Conservation (phyloP, 2,888 invertebrate genomes). For the Bruchidius siliquastri region DNA sequence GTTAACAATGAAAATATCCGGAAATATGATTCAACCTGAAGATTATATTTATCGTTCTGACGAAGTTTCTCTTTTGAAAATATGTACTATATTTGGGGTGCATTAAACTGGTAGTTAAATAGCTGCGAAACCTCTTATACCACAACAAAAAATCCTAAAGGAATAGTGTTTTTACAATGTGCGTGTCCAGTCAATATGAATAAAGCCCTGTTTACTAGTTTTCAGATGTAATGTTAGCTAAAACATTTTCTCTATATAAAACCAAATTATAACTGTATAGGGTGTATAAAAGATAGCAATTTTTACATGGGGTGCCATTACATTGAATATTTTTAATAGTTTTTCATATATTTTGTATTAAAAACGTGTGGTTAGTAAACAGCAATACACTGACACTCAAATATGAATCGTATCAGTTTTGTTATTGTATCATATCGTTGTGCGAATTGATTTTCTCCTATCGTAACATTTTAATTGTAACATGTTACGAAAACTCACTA, state of each 20-base stretch:
- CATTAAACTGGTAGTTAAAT: too few relatives aligned
- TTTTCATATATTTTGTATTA: slow-evolving; percentile 41
- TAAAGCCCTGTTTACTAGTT: background rate
- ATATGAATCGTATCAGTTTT: slow-evolving; percentile 30
- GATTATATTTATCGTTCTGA: too few relatives aligned
- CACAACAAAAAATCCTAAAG: background rate
- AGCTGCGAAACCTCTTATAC: background rate
- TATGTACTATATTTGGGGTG: too few relatives aligned
- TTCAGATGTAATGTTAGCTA: slow-evolving; percentile 9
- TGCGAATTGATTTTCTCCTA: background rate
- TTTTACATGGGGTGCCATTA: slow-evolving; percentile 35
- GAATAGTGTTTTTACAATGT: background rate
- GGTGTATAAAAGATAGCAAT: slow-evolving; percentile 17
- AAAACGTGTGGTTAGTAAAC: slow-evolving; percentile 22
- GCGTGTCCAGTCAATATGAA: background rate
- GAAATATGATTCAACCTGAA: too few relatives aligned
- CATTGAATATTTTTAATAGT: slow-evolving; percentile 34
- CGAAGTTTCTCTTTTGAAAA: too few relatives aligned
- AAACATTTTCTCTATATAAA: slow-evolving; percentile 14
- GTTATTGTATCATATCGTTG: slow-evolving; percentile 5
- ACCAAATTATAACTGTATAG: slow-evolving; percentile 15
- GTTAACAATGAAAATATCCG: too few relatives aligned
- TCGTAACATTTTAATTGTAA: slow-evolving; percentile 3
- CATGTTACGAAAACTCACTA: slow-evolving; percentile 6
- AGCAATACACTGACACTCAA: slow-evolving; percentile 22